Evolutionary conservation across 2,888 invertebrate species (phyloP), one percentile per base, ranked within the genome.

Genomic region (Erebia palarica): DNA sequence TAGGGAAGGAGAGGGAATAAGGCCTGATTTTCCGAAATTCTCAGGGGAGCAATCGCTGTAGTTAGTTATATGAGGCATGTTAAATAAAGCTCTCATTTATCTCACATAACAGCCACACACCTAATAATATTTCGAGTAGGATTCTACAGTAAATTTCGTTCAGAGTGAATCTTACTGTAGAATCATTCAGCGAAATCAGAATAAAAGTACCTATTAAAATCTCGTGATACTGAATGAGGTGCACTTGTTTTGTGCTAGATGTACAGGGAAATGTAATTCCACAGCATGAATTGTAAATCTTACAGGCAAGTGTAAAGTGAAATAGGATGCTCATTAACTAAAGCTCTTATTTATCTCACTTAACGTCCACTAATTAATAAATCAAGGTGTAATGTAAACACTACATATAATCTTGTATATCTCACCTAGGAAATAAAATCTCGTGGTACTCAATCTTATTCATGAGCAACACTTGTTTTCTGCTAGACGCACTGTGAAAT

Each of bases 321-420:
- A 89, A 89, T 90, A 90, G 89, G 89, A 89, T 85, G 82, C 86
- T 82, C 88, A 89, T 90, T 90, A 5, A n/a, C 14, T 18, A 18
- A 18, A 18, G 10, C 9, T 18, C 14, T n/a, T 51, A 36, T 14
- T 59, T 42, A 60, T 60, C n/a, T 42, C 42, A 42, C n/a, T 60
- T 11, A 55, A 55, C 18, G 21, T 4, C 18, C 55, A 18, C 10
- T 55, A 3, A 55, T 1, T 18, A 14, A 51, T 5, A 47, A 10
- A 47, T 47, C 51, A 8, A 51, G 7, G n/a, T 8, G 14, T n/a
- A 18, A 61, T 61, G 4, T 47, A 11, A 1, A 16, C n/a, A n/a
- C n/a, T n/a, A n/a, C n/a, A 4, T 14, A 49, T 14, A 49, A 63
- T 63, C 49, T 49, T 7, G 60, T 60, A 5, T 42, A n/a, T n/a